Conservation (phyloP, 1,140 invertebrate species). For the Meloidogyne floridensis region DNA sequence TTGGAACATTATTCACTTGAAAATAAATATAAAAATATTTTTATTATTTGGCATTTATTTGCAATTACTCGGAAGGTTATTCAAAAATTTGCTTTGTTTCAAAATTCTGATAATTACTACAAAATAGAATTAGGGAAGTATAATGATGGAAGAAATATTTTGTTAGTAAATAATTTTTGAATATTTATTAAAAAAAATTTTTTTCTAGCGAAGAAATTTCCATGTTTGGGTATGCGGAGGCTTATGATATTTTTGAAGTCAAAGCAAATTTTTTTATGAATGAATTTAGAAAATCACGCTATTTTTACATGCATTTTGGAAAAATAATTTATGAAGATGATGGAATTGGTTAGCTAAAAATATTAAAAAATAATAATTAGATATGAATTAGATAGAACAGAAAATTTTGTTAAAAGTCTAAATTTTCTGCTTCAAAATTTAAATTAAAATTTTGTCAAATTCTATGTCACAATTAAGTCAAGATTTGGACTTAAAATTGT, state of each 20-base stretch:
- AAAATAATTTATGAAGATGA: too few relatives aligned
- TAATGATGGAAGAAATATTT: too few relatives aligned
- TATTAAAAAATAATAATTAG: neutral
- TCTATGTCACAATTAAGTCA: too few relatives aligned
- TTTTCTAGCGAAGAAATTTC: neutral
- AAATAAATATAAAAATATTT: neutral
- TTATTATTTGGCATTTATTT: neutral
- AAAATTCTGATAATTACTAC: neutral
- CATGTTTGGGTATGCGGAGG: neutral
- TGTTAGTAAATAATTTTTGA: too few relatives aligned
- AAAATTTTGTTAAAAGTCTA: too few relatives aligned
- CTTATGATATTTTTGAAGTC: neutral
- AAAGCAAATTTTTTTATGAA: neutral
- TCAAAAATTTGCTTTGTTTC: neutral
- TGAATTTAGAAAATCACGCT: neutral
- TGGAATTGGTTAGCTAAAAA: too few relatives aligned
- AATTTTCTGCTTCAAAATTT: too few relatives aligned
- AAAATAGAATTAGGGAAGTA: neutral
- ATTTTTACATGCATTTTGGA: neutral
- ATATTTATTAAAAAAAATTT: too few relatives aligned
- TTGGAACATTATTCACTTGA: neutral
- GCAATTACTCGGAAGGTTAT: neutral
- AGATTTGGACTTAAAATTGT: too few relatives aligned
- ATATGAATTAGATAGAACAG: too few relatives aligned
- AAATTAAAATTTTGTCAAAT: too few relatives aligned